Evolutionary conservation across 2,797 vertebrate genomes (phyloP).

Genomic region (Chloroceryle amazona): DNA sequence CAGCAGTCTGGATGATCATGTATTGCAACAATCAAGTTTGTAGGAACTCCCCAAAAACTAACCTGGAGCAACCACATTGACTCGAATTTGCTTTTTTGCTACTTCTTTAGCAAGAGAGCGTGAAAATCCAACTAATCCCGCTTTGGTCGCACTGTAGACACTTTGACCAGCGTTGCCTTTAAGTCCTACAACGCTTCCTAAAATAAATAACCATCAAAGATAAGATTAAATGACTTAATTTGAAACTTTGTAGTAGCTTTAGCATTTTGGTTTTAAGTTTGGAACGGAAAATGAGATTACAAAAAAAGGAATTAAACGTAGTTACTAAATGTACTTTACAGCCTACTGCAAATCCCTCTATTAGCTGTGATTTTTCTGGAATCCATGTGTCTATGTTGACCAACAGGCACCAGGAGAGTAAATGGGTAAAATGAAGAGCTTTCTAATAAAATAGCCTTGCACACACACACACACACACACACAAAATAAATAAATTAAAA

Average conservation of each 20-base stretch:
- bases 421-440: background rate
- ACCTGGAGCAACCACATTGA: conserved; percentile 96
- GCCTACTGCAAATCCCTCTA: background rate
- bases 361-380: background rate
- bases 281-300: background rate
- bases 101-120: conserved; percentile 95
- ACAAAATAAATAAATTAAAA: background rate
- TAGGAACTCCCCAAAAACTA: conserved; percentile 50
- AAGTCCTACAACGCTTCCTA: conserved; percentile 91
- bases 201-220: conserved; percentile 33
- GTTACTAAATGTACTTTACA: background rate
- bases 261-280: background rate
- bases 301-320: background rate
- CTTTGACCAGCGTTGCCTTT: conserved; percentile 92
- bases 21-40: background rate
- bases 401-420: background rate
- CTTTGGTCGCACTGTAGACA: conserved; percentile 92
- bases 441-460: background rate
- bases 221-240: background rate
- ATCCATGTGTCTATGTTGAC: background rate
- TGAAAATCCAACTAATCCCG: conserved; percentile 93
- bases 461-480: background rate
- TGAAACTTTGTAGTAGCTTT: background rate
- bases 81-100: conserved; percentile 88
- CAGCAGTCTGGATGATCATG: background rate